phyloP scores from a whole-genome alignment of 2,113 vertebrate genomes.

The Xiphophorus couchianus region DNA sequence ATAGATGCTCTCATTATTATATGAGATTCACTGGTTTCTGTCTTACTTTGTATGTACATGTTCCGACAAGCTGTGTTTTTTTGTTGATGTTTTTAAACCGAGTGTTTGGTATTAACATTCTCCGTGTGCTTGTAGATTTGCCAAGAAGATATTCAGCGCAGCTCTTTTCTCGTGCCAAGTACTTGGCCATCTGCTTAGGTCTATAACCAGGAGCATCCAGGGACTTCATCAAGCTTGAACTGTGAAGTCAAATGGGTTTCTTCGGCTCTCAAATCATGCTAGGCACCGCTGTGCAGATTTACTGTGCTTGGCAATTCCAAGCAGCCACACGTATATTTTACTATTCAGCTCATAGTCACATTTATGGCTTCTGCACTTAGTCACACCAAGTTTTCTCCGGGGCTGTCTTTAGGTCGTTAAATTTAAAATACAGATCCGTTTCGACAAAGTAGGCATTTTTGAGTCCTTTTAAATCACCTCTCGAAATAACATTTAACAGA shows the following conservation, averaged over 20 bases:
- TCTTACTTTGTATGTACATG: conserved; percentile 62
- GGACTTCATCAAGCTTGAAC: conserved; percentile 78
- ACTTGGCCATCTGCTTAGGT: conserved; percentile 82
- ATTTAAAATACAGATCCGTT: conserved; percentile 53
- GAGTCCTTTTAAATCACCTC: conserved; percentile 53
- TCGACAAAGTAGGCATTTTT: conserved; percentile 41
- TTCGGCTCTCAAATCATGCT: conserved; percentile 68
- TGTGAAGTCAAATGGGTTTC: conserved; percentile 76
- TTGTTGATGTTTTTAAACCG: conserved; percentile 15
- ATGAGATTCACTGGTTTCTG: conserved; percentile 54
- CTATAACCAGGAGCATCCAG: conserved; percentile 76
- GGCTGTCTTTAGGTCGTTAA: conserved; percentile 57
- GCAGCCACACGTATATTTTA: conserved; percentile 63
- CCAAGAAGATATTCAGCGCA: conserved; percentile 78
- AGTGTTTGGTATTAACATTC: conserved; percentile 79
- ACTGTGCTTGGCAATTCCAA: conserved; percentile 63
- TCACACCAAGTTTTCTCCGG: conserved; percentile 60
- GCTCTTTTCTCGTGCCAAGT: conserved; percentile 78
- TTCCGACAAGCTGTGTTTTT: conserved; percentile 57
- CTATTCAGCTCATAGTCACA: conserved; percentile 54
- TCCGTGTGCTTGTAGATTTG: conserved; percentile 77
- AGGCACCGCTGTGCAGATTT: conserved; percentile 66
- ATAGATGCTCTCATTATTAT: conserved; percentile 52
- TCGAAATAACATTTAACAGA: conserved; percentile 46
- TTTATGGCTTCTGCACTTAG: conserved; percentile 67